phyloP scores from a whole-genome alignment of 1,140 invertebrate genomes.

The Aphaenogaster rudis region DNA sequence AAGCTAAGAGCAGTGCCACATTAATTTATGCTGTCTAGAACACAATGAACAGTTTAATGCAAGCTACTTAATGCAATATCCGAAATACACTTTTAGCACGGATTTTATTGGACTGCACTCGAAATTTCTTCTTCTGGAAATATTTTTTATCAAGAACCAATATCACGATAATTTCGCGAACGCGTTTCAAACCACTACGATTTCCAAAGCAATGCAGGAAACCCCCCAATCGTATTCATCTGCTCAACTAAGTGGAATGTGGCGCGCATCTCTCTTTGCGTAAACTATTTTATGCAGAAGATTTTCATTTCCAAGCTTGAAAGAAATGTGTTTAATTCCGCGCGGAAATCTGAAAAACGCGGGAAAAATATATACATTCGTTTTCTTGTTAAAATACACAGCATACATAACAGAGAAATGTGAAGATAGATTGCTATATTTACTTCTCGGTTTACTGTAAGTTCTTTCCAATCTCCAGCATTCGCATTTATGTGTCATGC shows the following conservation, averaged over 20 bases:
- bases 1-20: neutral
- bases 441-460: conserved; percentile 19
- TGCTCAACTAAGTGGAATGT: conserved; percentile 1
- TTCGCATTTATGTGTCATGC: conserved; percentile 35
- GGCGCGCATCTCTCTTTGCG: conserved; percentile 12
- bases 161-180: neutral
- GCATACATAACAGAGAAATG: neutral
- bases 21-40: conserved; percentile 31
- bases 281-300: conserved; percentile 19
- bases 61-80: neutral
- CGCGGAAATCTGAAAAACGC: conserved; percentile 17
- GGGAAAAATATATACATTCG: conserved; percentile 12
- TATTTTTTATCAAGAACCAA: conserved; percentile 2
- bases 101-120: neutral
- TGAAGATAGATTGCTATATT: conserved; percentile 11
- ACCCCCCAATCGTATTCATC: neutral
- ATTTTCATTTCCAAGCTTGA: neutral
- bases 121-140: neutral
- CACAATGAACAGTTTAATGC: neutral
- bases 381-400: conserved; percentile 33
- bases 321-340: conserved; percentile 40
- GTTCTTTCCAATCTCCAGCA: conserved; percentile 21
- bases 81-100: neutral
- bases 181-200: neutral
- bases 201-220: conserved; percentile 8